phyloP scores from a whole-genome alignment of 1,140 invertebrate species.

The Eciton burchellii region DNA sequence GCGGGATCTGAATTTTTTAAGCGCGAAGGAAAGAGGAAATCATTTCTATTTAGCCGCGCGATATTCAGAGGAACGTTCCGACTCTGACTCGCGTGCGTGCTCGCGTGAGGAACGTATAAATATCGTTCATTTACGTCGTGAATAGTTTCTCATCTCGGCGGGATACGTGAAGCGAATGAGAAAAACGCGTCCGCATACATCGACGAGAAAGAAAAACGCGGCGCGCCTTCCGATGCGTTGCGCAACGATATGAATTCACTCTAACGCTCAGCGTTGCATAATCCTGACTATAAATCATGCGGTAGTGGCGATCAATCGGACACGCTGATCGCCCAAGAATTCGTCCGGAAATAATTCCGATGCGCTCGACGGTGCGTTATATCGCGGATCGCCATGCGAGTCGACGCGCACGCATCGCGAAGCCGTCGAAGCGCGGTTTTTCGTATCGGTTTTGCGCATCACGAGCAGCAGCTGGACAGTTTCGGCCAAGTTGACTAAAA shows the following conservation, averaged over 20 bases:
- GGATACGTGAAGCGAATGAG: not conserved
- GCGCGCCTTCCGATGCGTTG: not conserved
- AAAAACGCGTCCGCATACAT: not conserved
- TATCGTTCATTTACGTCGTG: not conserved
- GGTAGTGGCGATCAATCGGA: slow-evolving; percentile 41
- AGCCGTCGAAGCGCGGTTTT: slow-evolving; percentile 1
- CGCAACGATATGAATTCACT: slow-evolving; percentile 43
- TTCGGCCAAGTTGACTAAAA: not conserved
- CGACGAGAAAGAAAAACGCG: not conserved
- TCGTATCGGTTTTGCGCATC: slow-evolving; percentile 2
- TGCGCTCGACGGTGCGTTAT: slow-evolving; percentile 39
- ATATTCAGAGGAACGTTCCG: not conserved
- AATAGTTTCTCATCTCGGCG: not conserved
- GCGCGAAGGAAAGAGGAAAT: not conserved
- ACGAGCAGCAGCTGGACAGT: not conserved
- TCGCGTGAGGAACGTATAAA: not conserved
- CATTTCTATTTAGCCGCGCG: not conserved
- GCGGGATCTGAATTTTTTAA: not conserved
- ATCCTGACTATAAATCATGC: slow-evolving; percentile 46
- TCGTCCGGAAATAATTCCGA: slow-evolving; percentile 47
- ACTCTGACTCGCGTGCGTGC: not conserved
- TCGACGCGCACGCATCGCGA: not conserved
- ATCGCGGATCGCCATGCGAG: not conserved
- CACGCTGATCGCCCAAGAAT: slow-evolving; percentile 48
- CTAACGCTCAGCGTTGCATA: slow-evolving; percentile 43